Conservation (phyloP, 2,888 invertebrate species). For the Agriopis aurantiaria region DNA sequence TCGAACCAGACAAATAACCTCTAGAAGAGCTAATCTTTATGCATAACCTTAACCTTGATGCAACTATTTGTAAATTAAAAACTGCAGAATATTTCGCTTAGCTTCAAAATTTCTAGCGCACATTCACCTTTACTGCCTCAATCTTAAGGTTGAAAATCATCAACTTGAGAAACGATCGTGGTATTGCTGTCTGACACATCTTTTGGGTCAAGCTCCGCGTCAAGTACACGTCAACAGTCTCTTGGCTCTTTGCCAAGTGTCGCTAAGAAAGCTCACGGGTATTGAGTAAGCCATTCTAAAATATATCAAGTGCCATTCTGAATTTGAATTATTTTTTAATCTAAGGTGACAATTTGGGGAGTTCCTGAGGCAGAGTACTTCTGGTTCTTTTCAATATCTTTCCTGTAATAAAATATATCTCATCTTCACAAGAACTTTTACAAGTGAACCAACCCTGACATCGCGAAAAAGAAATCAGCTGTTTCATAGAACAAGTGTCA, state of each 20-base stretch:
- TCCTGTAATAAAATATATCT: background rate
- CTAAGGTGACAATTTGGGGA: slow-evolving; percentile 17
- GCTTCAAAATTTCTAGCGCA: slow-evolving; percentile 1
- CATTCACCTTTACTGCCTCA: background rate
- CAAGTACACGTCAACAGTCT: slow-evolving; percentile 74
- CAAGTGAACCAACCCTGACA: too few relatives aligned
- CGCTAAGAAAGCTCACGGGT: slow-evolving; percentile 62
- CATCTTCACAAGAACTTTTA: too few relatives aligned
- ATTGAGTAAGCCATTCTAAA: slow-evolving; percentile 65
- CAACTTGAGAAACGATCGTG: slow-evolving; percentile 36
- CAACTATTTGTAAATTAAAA: slow-evolving; percentile 8
- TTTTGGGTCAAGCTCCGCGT: slow-evolving; percentile 79
- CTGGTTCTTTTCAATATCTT: background rate
- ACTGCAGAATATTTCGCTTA: background rate
- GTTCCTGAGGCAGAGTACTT: background rate
- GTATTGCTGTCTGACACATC: slow-evolving; percentile 61
- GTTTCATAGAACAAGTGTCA: too few relatives aligned
- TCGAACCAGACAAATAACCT: too few relatives aligned
- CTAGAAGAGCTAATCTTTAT: background rate
- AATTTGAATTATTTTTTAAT: slow-evolving; percentile 29
- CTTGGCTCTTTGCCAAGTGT: slow-evolving; percentile 73
- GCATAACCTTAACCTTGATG: slow-evolving; percentile 11
- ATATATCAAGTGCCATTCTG: slow-evolving; percentile 43
- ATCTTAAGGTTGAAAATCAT: slow-evolving; percentile 14
- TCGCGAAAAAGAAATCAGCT: too few relatives aligned